Evolutionary conservation across 2,113 vertebrate genomes (phyloP).

Genomic region (Poeciliopsis prolifica): DNA sequence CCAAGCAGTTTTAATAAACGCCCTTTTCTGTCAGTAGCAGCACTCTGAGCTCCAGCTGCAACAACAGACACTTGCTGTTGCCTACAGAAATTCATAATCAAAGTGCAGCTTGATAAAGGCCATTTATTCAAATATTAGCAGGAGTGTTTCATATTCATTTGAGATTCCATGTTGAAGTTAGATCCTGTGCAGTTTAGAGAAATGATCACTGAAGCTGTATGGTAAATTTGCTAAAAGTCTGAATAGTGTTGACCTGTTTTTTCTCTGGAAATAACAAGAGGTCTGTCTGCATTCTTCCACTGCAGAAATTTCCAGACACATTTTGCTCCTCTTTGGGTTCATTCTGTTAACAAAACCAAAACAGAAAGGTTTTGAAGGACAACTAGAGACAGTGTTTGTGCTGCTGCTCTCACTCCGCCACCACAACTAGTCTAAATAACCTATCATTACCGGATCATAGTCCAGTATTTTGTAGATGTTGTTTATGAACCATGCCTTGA

Average conservation of each 20-base stretch:
- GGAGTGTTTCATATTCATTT: background rate
- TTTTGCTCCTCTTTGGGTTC: background rate
- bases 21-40: background rate
- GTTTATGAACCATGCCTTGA: background rate
- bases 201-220: too few species aligned
- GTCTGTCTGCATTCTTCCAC: background rate
- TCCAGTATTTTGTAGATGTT: background rate
- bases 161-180: background rate
- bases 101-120: background rate
- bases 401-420: background rate
- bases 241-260: background rate
- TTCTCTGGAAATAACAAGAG: background rate
- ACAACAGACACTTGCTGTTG: background rate
- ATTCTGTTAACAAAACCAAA: slow-evolving; percentile 1
- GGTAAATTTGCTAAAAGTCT: background rate
- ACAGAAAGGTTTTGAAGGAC: slow-evolving; percentile 2
- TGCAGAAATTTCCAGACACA: background rate
- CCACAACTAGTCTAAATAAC: slow-evolving; percentile 9
- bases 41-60: background rate
- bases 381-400: slow-evolving; percentile 3
- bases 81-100: background rate
- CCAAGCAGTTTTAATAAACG: background rate
- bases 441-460: background rate
- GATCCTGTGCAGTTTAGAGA: background rate
- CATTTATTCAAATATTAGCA: background rate